Percentiles rank a stretch among this genome's conserved stretches.
Conservation (phyloP, 2,888 invertebrate genomes). For the Lissonota sp. region DNA sequence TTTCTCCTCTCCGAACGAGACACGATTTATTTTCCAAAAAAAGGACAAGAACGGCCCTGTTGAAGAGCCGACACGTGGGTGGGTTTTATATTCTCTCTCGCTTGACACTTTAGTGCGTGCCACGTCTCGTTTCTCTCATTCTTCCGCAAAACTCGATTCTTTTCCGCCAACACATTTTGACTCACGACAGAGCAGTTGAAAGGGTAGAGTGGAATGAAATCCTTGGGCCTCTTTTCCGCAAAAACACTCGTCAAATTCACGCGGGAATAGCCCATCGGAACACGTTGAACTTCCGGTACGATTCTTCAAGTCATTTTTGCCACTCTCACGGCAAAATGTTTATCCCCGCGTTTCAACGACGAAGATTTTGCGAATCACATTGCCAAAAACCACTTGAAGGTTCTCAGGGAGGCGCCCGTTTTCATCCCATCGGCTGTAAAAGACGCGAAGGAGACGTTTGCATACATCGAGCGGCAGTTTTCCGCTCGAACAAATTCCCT, state of each 20-base stretch:
- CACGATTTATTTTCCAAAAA: constrained; percentile 77
- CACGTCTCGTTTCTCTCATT: constrained; percentile 49
- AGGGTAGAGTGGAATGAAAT: constrained; percentile 17
- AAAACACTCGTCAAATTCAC: constrained; percentile 19
- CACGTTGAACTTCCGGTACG: constrained; percentile 62
- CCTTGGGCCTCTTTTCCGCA: constrained; percentile 64
- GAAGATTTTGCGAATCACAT: constrained; percentile 70
- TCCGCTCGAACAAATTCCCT: constrained; percentile 82
- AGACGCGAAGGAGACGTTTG: constrained; percentile 80
- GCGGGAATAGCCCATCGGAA: constrained; percentile 58
- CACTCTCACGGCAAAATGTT: too few species aligned
- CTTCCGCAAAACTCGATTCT: not conserved
- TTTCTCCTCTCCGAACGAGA: constrained; percentile 11
- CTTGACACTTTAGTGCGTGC: constrained; percentile 25
- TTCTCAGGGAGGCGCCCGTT: constrained; percentile 76
- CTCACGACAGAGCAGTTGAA: constrained; percentile 49
- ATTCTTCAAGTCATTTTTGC: too few species aligned
- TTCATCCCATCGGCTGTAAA: constrained; percentile 82
- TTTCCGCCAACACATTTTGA: constrained; percentile 45
- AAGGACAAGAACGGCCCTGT: constrained; percentile 31
- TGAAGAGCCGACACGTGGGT: constrained; percentile 51
- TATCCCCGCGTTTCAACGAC: constrained; percentile 42
- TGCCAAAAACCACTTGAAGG: constrained; percentile 36
- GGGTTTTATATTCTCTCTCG: constrained; percentile 52
- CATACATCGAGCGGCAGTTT: constrained; percentile 83